Percentiles rank a stretch among this genome's conserved stretches.
Conservation (phyloP, 2,113 vertebrate genomes). For the Nesospiza acunhae region DNA sequence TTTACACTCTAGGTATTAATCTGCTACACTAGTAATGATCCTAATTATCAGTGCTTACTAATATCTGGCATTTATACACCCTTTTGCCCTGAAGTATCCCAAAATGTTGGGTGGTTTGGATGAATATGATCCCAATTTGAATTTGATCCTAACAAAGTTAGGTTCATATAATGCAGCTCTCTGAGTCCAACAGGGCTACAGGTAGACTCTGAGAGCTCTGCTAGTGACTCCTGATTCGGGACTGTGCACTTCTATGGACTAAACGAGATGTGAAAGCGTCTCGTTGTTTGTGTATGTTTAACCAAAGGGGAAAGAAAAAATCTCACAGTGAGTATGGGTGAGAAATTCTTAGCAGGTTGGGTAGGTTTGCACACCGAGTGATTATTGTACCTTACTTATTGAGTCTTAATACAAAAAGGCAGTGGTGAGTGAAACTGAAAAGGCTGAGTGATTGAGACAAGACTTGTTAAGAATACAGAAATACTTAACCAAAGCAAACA, state of each 20-base stretch:
- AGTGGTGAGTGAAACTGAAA: conserved; percentile 1
- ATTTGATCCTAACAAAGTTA: background rate
- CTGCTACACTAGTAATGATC: background rate
- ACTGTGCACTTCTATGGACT: background rate
- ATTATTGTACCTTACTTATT: background rate
- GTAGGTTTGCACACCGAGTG: background rate
- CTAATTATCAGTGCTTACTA: background rate
- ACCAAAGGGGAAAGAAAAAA: background rate
- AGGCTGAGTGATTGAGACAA: background rate
- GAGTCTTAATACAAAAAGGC: background rate
- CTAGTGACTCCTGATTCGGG: rapidly evolving
- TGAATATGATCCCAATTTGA: background rate
- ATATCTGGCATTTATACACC: background rate
- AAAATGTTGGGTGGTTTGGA: background rate
- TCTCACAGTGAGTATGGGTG: background rate
- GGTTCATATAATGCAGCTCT: background rate
- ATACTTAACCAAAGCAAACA: conserved; percentile 36
- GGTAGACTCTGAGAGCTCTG: background rate
- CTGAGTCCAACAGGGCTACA: background rate
- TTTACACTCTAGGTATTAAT: background rate
- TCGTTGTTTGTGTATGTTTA: background rate
- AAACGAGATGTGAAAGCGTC: background rate
- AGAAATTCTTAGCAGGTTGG: background rate
- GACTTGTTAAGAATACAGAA: background rate
- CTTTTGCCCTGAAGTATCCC: background rate